phyloP scores from a whole-genome alignment of 1,140 invertebrate genomes.

The Drosophila lacertosa region DNA sequence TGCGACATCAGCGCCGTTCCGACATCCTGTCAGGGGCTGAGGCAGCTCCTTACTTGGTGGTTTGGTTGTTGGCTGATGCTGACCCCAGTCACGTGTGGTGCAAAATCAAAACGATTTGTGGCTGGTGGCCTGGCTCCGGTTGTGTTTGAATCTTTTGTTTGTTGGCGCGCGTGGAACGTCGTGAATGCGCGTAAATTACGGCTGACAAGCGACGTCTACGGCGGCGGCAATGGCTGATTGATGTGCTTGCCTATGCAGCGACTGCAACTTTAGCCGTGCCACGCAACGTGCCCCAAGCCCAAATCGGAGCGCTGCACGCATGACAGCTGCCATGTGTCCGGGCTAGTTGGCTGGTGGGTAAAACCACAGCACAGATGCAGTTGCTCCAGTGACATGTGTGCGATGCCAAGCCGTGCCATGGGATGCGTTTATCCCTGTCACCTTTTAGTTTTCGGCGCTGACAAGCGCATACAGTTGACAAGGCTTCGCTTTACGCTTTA shows the following conservation, averaged over 20 bases:
- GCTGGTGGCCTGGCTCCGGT: constrained; percentile 20
- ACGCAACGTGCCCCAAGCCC: constrained; percentile 23
- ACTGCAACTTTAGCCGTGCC: constrained; percentile 67
- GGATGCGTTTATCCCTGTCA: constrained; percentile 72
- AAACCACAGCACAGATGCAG: constrained; percentile 61
- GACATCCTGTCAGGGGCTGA: constrained; percentile 30
- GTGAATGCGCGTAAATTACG: constrained; percentile 77
- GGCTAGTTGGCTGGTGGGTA: constrained; percentile 10
- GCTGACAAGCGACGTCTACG: constrained; percentile 65
- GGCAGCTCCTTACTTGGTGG: constrained; percentile 4
- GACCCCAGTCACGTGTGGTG: constrained; percentile 60
- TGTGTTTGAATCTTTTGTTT: constrained; percentile 70
- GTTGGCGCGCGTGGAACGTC: constrained; percentile 31
- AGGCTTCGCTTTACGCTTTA: constrained; percentile 30
- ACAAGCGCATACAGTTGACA: constrained; percentile 75
- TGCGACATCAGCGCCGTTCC: constrained; percentile 32
- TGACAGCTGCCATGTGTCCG: constrained; percentile 74
- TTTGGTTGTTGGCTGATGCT: constrained; percentile 3
- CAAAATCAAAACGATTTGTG: constrained; percentile 73
- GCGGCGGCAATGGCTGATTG: constrained; percentile 58
- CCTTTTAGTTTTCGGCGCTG: constrained; percentile 80
- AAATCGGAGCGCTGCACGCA: constrained; percentile 62
- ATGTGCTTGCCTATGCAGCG: constrained; percentile 55
- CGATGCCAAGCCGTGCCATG: constrained; percentile 33
- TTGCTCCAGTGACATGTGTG: constrained; percentile 34